phyloP scores from a whole-genome alignment of 2,113 vertebrate species.

The Bettongia penicillata region DNA sequence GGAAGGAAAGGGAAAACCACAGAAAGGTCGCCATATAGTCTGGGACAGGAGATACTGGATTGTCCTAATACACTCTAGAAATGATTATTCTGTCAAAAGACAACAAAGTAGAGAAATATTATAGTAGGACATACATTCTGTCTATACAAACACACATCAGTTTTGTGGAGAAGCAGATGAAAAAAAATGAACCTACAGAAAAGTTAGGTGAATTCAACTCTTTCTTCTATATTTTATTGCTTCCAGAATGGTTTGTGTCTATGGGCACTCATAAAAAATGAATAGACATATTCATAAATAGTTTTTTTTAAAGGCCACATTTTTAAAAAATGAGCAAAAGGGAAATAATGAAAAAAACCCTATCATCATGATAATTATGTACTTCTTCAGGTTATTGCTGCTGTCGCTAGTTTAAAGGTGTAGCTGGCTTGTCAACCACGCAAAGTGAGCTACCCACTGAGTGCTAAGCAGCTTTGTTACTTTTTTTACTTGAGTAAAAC shows the following conservation, averaged over 20 bases:
- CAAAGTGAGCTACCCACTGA: background rate
- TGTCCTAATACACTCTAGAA: constrained; percentile 33
- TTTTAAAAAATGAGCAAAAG: background rate
- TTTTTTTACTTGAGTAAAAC: background rate
- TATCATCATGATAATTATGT: background rate
- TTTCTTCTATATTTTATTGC: background rate
- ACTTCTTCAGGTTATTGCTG: background rate
- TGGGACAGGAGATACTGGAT: constrained; percentile 41
- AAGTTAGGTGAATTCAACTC: background rate
- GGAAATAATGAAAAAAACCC: background rate
- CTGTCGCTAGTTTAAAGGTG: background rate
- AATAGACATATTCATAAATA: background rate
- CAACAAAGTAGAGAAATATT: background rate
- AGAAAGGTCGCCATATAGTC: constrained; percentile 28
- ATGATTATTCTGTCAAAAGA: background rate
- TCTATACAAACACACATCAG: background rate
- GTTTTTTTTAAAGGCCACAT: background rate
- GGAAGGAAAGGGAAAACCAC: constrained; percentile 35
- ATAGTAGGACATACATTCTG: background rate
- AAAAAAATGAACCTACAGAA: constrained; percentile 18
- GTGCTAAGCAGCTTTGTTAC: background rate
- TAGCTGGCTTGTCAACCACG: background rate
- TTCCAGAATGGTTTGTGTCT: background rate
- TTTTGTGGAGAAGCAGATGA: background rate
- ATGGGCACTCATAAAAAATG: background rate